phyloP scores from a whole-genome alignment of 1,140 invertebrate species.

The Leptonema lineaticorne region DNA sequence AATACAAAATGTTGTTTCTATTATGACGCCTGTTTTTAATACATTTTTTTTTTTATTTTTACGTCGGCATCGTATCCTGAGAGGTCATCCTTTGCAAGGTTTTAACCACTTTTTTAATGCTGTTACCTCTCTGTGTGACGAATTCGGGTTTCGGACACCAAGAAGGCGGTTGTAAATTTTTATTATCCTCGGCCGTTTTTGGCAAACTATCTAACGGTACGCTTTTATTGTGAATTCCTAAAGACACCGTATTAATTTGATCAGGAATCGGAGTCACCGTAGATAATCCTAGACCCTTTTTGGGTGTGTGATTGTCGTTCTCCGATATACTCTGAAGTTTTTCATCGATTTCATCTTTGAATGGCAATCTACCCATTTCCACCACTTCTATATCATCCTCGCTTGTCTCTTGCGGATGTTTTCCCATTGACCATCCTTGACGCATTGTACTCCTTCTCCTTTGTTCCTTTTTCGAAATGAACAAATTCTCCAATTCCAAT shows the following conservation, averaged over 20 bases:
- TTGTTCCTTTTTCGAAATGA: constrained; percentile 49
- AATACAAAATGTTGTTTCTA: too few relatives aligned
- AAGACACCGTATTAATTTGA: constrained; percentile 43
- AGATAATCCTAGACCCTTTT: constrained; percentile 39
- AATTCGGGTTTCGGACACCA: constrained; percentile 55
- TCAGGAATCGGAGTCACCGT: constrained; percentile 49
- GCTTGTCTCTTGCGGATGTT: constrained; percentile 49
- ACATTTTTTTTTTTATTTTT: too few relatives aligned
- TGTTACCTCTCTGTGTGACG: constrained; percentile 46
- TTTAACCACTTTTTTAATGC: constrained; percentile 38
- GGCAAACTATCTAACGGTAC: constrained; percentile 26
- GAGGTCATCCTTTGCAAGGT: constrained; percentile 35
- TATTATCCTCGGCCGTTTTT: constrained; percentile 47
- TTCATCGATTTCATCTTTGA: constrained; percentile 30
- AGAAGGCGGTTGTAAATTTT: constrained; percentile 52
- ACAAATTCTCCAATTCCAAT: constrained; percentile 56
- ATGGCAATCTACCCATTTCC: constrained; percentile 55
- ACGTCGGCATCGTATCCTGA: constrained; percentile 6
- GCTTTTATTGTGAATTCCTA: constrained; percentile 45
- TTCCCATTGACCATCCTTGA: constrained; percentile 44
- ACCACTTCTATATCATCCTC: constrained; percentile 53
- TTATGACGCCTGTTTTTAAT: too few relatives aligned
- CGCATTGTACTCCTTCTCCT: constrained; percentile 48
- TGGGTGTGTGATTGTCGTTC: constrained; percentile 6
- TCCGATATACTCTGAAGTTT: neutral